Conservation (phyloP, 2,113 vertebrate genomes). For the Saguinus midas region DNA sequence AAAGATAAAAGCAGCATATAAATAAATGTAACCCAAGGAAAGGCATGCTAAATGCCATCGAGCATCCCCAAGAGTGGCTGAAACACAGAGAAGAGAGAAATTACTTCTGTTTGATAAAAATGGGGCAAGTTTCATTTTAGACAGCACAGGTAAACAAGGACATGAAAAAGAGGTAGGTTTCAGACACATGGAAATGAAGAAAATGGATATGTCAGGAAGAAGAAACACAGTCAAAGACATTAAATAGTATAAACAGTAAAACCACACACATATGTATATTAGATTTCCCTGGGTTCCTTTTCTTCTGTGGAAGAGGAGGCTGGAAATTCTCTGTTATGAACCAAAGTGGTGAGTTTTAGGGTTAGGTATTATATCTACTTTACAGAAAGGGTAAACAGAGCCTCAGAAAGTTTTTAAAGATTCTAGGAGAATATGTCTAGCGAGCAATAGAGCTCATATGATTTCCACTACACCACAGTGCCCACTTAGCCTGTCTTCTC, state of each 20-base stretch:
- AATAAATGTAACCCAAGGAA: neutral
- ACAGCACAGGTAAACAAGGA: neutral
- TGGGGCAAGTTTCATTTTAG: neutral
- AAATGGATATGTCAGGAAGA: neutral
- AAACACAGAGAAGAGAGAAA: conserved; percentile 2
- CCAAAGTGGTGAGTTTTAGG: neutral
- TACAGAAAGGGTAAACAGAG: neutral
- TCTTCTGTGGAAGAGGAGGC: neutral
- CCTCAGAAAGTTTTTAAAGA: neutral
- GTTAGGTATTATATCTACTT: neutral
- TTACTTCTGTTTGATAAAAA: neutral
- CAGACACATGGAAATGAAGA: neutral
- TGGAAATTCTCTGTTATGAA: neutral
- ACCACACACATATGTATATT: neutral
- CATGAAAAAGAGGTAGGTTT: neutral
- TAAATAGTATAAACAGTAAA: neutral
- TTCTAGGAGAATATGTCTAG: neutral
- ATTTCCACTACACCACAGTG: neutral
- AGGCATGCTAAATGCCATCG: accelerated
- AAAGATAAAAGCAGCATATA: neutral
- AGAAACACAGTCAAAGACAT: neutral
- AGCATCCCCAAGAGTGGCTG: neutral
- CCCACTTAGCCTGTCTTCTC: neutral
- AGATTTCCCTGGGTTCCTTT: neutral
- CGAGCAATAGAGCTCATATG: neutral